Conservation (phyloP, 2,888 invertebrate species). For the Thecophora atra region DNA sequence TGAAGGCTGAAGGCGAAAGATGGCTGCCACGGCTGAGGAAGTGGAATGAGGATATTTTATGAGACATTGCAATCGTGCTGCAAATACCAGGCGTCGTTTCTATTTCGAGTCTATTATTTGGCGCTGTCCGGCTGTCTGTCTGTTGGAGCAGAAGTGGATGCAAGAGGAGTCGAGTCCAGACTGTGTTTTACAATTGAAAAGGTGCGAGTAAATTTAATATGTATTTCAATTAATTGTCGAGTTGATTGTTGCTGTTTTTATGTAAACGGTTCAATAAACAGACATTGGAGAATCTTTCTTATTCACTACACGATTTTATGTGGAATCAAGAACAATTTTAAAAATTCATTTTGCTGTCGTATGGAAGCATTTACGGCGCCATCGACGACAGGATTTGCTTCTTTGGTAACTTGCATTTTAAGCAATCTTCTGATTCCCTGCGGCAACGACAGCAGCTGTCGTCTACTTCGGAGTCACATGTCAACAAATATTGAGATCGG, state of each 20-base stretch:
- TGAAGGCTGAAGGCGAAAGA: background rate
- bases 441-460: background rate
- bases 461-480: background rate
- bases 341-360: background rate
- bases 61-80: background rate
- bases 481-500: background rate
- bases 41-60: slow-evolving; percentile 12
- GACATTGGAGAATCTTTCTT: slow-evolving; percentile 16
- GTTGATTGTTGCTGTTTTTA: slow-evolving; percentile 48
- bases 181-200: background rate
- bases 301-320: slow-evolving; percentile 34
- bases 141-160: background rate
- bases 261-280: background rate
- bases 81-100: background rate
- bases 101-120: background rate
- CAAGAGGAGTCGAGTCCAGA: background rate
- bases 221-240: slow-evolving; percentile 55
- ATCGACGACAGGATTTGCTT: too few species aligned
- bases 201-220: slow-evolving; percentile 56
- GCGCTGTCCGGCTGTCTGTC: slow-evolving; percentile 5
- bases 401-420: background rate
- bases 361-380: background rate
- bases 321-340: slow-evolving; percentile 22
- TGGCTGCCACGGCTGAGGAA: slow-evolving; percentile 18
- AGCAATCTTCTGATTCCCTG: slow-evolving; percentile 11